Base-by-base conservation (phyloP, 1,140 invertebrate genomes). In the Nebria ingens region DNA sequence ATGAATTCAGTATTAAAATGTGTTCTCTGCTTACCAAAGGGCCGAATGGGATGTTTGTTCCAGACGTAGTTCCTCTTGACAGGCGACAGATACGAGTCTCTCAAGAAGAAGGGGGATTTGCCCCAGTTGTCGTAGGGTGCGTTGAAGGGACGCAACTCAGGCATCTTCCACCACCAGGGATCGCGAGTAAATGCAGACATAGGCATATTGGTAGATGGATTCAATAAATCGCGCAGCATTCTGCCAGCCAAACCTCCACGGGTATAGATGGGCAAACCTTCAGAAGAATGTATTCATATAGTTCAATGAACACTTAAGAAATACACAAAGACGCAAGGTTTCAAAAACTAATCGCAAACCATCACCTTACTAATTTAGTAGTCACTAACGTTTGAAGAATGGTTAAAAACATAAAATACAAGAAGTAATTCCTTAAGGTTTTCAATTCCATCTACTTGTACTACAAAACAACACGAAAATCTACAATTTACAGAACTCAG, bases 31-130 rank as follows among this genome's bases (percentile, higher is more conserved):
- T 78, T 82, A 77, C 86, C 89, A 72, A 89, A 87, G 69, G 90
- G 86, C 76, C 89, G 85, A 71, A 89, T 81, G 66, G 89, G 89
- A 73, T 92, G 88, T 74, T 86, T 84, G 69, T 85, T 84, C 89
- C 89, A 91, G 62, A 91, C 79, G 76, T 88, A 91, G 73, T 82
- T 85, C 72, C 87, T 85, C 79, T 90, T 91, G 67, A 91, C 79
- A 51, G 89, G 89, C 62, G 87, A 91, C 66, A 91, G 81, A 75
- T 88, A 92, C 64, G 86, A 89, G 76, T 89, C 85, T 57, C 88
- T 78, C 63, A 90, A 77, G 75, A 85, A 88, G 65, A 85, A 91
- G 54, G 87, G 88, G 62, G 80, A 82, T 65, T 73, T 74, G 65
- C 76, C 77, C 74, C 77, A 80, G 61, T 79, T 74, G 63, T 68